Conservation (phyloP, 1,140 invertebrate genomes). For the Drosophila ironensis region DNA sequence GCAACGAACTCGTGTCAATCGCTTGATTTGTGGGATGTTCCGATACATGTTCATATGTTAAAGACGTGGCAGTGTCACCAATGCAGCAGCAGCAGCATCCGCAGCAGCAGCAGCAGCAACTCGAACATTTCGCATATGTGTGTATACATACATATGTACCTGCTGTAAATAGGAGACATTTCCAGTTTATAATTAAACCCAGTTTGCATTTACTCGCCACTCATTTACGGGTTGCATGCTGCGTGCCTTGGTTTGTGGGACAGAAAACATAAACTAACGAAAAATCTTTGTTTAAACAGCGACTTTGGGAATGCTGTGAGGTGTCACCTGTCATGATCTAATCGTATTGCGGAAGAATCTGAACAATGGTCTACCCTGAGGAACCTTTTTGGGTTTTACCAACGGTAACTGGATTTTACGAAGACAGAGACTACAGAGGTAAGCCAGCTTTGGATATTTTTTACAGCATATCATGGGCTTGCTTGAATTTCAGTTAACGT, state of each 20-base stretch:
- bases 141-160: not conserved
- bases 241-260: not conserved
- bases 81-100: no score
- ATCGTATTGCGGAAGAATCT: constrained; percentile 13
- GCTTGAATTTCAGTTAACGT: constrained; percentile 89
- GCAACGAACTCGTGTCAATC: constrained; percentile 8
- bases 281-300: constrained; percentile 4
- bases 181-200: not conserved
- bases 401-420: constrained; percentile 74
- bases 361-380: constrained; percentile 76
- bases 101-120: no score
- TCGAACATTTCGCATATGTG: constrained; percentile 6
- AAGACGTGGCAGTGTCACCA: constrained; percentile 41
- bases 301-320: constrained; percentile 5
- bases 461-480: not conserved
- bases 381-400: constrained; percentile 80
- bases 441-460: no score
- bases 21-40: not conserved
- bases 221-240: not conserved
- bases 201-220: not conserved
- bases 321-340: constrained; percentile 9
- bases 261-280: not conserved
- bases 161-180: not conserved
- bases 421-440: constrained; percentile 77
- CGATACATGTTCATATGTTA: constrained; percentile 25